Conservation (phyloP, 2,113 vertebrate species). For the Lagopus leucura region DNA sequence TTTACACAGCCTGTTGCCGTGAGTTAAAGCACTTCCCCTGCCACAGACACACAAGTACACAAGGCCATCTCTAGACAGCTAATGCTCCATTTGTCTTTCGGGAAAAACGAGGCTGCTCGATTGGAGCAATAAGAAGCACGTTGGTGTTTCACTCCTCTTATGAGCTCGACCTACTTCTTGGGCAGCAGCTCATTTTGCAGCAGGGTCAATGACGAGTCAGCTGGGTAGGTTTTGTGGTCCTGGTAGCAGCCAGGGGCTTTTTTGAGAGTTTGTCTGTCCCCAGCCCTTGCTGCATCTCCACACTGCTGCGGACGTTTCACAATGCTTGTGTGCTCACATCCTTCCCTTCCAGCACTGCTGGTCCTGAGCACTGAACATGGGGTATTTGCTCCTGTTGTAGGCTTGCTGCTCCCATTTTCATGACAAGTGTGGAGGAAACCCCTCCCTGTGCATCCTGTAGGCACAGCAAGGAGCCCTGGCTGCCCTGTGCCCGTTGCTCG, state of each 20-base stretch:
- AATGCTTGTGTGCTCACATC: rapidly evolving
- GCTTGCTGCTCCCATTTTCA: not conserved
- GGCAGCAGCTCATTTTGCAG: not conserved
- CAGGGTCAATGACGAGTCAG: not conserved
- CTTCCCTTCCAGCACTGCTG: not conserved
- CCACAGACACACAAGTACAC: slow-evolving; percentile 43
- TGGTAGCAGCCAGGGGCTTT: not conserved
- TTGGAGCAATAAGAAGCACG: not conserved
- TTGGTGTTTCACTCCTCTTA: not conserved
- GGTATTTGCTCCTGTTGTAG: not conserved
- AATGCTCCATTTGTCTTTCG: slow-evolving; percentile 22
- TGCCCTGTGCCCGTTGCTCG: not conserved
- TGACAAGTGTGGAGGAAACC: not conserved
- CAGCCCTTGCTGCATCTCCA: not conserved
- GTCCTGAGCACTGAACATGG: not conserved
- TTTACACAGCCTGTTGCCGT: slow-evolving; percentile 53
- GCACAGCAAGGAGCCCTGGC: not conserved
- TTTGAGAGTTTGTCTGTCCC: not conserved
- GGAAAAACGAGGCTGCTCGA: not conserved
- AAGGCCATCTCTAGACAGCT: slow-evolving; percentile 31
- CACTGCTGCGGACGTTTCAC: not conserved
- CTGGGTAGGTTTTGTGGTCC: not conserved
- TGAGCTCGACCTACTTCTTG: not conserved
- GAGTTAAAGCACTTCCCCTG: slow-evolving; percentile 57
- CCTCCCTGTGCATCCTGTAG: not conserved